Evolutionary conservation across 2,888 invertebrate genomes (phyloP), one percentile per base, ranked within the genome.

Genomic region (Melangyna quadrimaculata): DNA sequence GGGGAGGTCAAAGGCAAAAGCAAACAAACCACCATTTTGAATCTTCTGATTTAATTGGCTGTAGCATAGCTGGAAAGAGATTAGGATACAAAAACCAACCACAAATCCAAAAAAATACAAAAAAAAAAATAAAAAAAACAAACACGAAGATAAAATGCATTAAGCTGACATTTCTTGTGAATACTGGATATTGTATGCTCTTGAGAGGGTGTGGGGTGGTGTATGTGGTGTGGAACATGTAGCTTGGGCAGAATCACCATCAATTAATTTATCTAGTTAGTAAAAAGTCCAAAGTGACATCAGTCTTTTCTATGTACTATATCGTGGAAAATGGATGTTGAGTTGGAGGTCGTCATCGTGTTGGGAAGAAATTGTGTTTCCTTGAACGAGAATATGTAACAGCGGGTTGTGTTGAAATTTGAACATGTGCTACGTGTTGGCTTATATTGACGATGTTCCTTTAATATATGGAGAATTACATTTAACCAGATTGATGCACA

Each of bases 211-310:
- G 32, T n/a, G n/a, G n/a, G n/a, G n/a, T n/a, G n/a, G n/a, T n/a
- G 67, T 17, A 27, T 22, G 45, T 19, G 43, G 3, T 27, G 17
- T 55, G 72, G 45, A 51, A 59, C 55, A 37, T 65, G 24, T 27
- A 71, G 19, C 32, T 19, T 29, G 63, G 29, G 63, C 65, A 55
- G 69, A 32, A 45, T 32, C 19, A 65, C 32, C 78, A 78, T 78
- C 72, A 83, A 83, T 78, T 79, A 83, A 74, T 74, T 78, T 74
- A 74, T 83, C 74, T 70, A 48, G 69, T 63, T 63, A 78, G 73
- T 71, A 53, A 24, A 65, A 57, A 17, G 51, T 45, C 43, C 27
- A 35, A 48, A 78, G 72, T 83, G 74, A 74, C 79, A 83, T 78
- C 78, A 70, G 22, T 74, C 53, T 53, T 48, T 71, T 29, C n/a